Evolutionary conservation across 2,888 invertebrate species (phyloP), one percentile per base, ranked within the genome.

Genomic region (Sinotaia quadrata): DNA sequence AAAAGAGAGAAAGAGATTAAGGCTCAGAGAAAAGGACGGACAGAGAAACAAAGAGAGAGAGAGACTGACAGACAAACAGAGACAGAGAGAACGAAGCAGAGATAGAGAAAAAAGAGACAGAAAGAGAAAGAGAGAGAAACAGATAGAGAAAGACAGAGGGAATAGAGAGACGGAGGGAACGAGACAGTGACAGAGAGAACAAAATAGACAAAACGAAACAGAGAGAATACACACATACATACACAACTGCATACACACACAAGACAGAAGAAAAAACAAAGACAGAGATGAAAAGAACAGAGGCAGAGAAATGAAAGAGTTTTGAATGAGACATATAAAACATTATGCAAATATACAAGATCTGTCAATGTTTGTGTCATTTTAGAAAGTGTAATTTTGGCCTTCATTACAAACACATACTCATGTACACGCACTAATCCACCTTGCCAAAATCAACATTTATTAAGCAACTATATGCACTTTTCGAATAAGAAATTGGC

Each of bases 81-180:
- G 49, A 49, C 21, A 49, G 49, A 49, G 18, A 18, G 18, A 18
- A 18, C n/a, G 49, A 49, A 24, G 24, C 21, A 49, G 49, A 49
- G 49, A 49, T n/a, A 49, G 49, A 49, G 49, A 49, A 24, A 49
- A 18, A 18, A 18, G 18, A 49, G 49, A 49, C 5, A 49, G 49
- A 49, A 18, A 49, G 49, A 49, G 49, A 49, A 24, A 18, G 49
- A 49, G 49, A 49, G 49, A 49, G 49, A 49, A 18, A 49, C 21
- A 18, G 18, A 49, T n/a, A 18, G 18, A 49, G 49, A 49, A 24
- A 49, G 49, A 49, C 21, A 49, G 49, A 41, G 41, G 15, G 49
- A 49, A 24, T n/a, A n/a, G n/a, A n/a, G n/a, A n/a, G n/a, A n/a
- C n/a, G n/a, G n/a, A n/a, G n/a, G n/a, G n/a, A n/a, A n/a, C n/a